Evolutionary conservation across 2,797 vertebrate genomes (phyloP), one percentile per base, ranked within the genome.

Genomic region (Taenioides sp.): DNA sequence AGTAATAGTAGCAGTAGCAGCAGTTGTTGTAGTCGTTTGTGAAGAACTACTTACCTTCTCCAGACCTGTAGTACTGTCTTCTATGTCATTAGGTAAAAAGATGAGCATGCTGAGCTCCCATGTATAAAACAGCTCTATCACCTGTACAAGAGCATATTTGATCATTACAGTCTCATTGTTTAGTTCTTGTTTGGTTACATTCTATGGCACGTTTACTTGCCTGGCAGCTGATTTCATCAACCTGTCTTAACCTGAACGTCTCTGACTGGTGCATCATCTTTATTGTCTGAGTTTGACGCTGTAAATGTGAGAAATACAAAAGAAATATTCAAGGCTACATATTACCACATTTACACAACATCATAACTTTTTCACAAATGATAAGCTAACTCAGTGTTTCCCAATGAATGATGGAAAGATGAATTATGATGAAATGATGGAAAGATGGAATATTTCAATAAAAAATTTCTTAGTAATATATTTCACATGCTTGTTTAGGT

Each of bases 31-130:
- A 14, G 34, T 40, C 27, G 57, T 14, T n/a, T n/a, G n/a, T n/a
- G n/a, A n/a, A n/a, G n/a, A n/a, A n/a, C n/a, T n/a, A 62, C 85
- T 86, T 88, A 96, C 95, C 61, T 77, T 85, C 82, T 94, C 91
- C 79, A 98, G 88, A 16, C 95, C 96, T 5, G 91, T 95, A 34
- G 90, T 87, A 63, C 76, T 72, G 70, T 95, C 95, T 70, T 92
- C 79, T 0, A 93, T 94, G 0, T 85, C 69, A n/a, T 91, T 72
- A 0, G 96, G 96, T 4, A 98, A 94, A 73, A 98, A 64, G 71
- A 98, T 88, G 61, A 98, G 34, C 95, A 97, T 95, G 82, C 96
- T 96, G 54, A 98, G 86, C 9, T 96, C 18, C 2, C 16, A 90
- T 0, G 72, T 49, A 2, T 96, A 97, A 0, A 93, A 94, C 22